These are phyloP conservation scores for Cinara cedri DNA, from an alignment of 2,888 invertebrate species.

Conservation along the genomic window DNA sequence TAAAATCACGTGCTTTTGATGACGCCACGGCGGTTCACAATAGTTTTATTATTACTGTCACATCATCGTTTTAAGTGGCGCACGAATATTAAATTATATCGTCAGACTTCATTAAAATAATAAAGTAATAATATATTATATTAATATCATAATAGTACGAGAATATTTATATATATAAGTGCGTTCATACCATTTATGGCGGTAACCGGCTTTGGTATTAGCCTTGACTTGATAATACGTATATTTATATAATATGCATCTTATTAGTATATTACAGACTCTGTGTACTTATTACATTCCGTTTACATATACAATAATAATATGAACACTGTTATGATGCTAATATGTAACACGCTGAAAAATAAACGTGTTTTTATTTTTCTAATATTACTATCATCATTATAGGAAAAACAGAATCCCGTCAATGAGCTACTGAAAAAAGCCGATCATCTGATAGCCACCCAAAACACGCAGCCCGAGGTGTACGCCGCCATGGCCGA, in stretches of 20 bases:
- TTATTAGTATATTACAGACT: not conserved
- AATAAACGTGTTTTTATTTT: slow-evolving; percentile 26
- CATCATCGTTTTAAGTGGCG: not conserved
- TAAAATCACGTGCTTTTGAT: not conserved
- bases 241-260: not conserved
- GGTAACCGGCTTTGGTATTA: slow-evolving; percentile 13
- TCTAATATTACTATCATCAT: not conserved
- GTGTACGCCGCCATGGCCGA: slow-evolving; percentile 90
- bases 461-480: slow-evolving; percentile 67
- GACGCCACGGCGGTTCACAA: not conserved
- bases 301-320: not conserved
- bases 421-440: slow-evolving; percentile 84
- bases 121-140: slow-evolving; percentile 1
- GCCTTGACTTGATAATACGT: slow-evolving; percentile 37
- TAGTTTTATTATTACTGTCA: slow-evolving; percentile 1
- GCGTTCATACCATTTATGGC: slow-evolving; percentile 48
- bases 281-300: not conserved
- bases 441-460: slow-evolving; percentile 83
- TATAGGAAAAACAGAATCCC: slow-evolving; percentile 83
- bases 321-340: not conserved
- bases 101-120: slow-evolving; percentile 22
- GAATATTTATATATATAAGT: not conserved
- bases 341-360: not conserved
- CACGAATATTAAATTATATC: slow-evolving; percentile 24
- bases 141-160: not conserved